Evolutionary conservation across 1,140 invertebrate species (phyloP).

Genomic region (Macrobrachium rosenbergii): DNA sequence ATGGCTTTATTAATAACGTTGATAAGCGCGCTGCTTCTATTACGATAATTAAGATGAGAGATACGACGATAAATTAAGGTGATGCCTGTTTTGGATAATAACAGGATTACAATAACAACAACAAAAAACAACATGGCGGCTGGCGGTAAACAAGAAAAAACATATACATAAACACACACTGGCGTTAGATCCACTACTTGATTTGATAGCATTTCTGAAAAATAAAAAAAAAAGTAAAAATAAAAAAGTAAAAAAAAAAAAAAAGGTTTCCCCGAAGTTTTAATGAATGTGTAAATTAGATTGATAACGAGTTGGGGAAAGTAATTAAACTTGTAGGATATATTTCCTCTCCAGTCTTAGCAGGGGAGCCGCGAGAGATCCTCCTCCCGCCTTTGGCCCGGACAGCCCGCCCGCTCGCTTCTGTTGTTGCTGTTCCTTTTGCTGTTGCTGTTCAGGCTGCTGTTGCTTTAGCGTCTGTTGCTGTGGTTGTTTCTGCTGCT

Average conservation of each 20-base stretch:
- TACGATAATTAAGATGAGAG: not conserved
- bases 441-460: not conserved
- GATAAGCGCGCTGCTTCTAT: too few relatives aligned
- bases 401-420: too few relatives aligned
- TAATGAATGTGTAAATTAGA: constrained; percentile 67
- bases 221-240: constrained; percentile 3
- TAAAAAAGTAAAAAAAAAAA: too few relatives aligned
- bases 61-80: constrained; percentile 23
- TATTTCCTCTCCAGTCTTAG: constrained; percentile 60
- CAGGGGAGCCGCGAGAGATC: constrained; percentile 33
- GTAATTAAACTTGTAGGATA: constrained; percentile 67
- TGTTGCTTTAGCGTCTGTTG: not conserved
- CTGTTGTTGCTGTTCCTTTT: not conserved
- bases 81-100: too few relatives aligned
- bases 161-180: not conserved
- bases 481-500: not conserved
- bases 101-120: not conserved
- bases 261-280: constrained; percentile 61
- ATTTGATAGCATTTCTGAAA: constrained; percentile 53
- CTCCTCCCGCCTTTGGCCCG: not conserved
- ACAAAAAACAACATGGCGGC: constrained; percentile 2
- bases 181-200: constrained; percentile 40
- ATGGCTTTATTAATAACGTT: too few relatives aligned
- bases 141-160: not conserved
- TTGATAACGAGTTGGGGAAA: constrained; percentile 67